Evolutionary conservation across 92 coral and sea anemone genomes (phyloP).

Genomic region (Muricea muricata): DNA sequence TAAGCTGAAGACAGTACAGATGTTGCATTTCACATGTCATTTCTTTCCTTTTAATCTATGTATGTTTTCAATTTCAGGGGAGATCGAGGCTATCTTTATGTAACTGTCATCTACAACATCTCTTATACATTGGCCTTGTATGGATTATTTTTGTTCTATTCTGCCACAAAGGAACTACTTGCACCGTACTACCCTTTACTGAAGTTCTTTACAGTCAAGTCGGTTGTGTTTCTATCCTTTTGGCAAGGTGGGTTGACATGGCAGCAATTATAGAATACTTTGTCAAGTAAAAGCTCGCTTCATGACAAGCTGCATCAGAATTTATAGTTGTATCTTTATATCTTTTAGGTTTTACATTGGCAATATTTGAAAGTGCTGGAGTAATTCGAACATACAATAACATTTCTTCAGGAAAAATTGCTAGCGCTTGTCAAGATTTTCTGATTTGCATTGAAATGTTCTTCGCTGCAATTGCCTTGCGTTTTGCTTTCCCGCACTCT

Average conservation of each 20-base stretch:
- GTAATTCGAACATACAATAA: slow-evolving; percentile 82
- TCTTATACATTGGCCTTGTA: slow-evolving; percentile 92
- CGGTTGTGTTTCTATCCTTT: slow-evolving; percentile 92
- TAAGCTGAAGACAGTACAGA: no score
- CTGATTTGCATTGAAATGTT: slow-evolving; percentile 97
- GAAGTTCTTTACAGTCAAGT: slow-evolving; percentile 96
- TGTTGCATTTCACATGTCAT: no score
- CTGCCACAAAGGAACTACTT: slow-evolving; percentile 92
- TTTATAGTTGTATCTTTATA: background rate
- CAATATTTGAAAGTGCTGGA: slow-evolving; percentile 90
- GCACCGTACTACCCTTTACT: slow-evolving; percentile 92
- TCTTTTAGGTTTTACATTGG: slow-evolving; percentile 81
- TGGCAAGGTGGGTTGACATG: slow-evolving; percentile 86
- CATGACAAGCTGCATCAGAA: no score
- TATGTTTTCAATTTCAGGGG: slow-evolving; percentile 66
- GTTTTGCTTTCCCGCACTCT: slow-evolving; percentile 92
- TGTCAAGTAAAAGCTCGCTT: no score
- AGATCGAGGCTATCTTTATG: slow-evolving; percentile 94
- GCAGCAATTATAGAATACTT: no score
- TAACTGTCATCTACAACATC: slow-evolving; percentile 88
- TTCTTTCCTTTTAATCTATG: background rate
- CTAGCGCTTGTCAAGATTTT: slow-evolving; percentile 95
- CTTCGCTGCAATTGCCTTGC: slow-evolving; percentile 92
- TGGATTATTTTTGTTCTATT: slow-evolving; percentile 93
- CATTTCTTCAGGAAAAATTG: slow-evolving; percentile 97